Conservation (phyloP, 2,888 invertebrate genomes). For the Zaprionus obscuricornis region DNA sequence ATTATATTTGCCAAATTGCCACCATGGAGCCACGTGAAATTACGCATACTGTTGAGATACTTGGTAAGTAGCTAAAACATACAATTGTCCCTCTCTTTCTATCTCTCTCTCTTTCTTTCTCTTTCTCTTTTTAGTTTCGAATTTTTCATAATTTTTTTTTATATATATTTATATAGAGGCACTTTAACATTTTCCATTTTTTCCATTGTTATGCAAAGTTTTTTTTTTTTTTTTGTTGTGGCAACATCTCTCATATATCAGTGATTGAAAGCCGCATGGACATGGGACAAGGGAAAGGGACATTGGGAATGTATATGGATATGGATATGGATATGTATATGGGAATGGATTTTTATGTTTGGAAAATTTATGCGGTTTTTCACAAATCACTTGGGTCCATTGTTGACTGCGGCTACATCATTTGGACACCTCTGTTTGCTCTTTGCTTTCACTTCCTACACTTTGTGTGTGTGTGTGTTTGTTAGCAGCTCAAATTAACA, state of each 20-base stretch:
- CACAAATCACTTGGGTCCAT: constrained; percentile 73
- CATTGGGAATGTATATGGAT: neutral
- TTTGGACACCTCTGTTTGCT: constrained; percentile 59
- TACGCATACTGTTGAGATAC: constrained; percentile 87
- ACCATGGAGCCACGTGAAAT: constrained; percentile 87
- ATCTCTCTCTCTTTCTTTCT: constrained; percentile 1
- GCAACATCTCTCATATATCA: constrained; percentile 24
- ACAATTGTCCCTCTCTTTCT: constrained; percentile 21
- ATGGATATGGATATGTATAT: constrained; percentile 16
- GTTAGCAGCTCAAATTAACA: constrained; percentile 65
- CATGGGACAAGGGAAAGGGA: neutral
- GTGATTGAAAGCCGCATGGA: neutral
- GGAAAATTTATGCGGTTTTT: constrained; percentile 67
- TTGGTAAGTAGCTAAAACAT: constrained; percentile 84
- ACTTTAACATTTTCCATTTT: constrained; percentile 24
- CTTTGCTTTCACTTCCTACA: neutral
- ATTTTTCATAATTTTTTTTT: constrained; percentile 16
- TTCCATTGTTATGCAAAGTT: constrained; percentile 71
- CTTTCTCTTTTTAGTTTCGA: too few relatives aligned
- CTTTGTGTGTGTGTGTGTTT: constrained; percentile 11
- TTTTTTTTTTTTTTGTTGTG: too few relatives aligned
- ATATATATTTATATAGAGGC: too few relatives aligned
- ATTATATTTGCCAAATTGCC: constrained; percentile 88
- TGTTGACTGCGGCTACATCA: constrained; percentile 66
- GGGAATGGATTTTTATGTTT: constrained; percentile 57